These are phyloP conservation scores for Erithacus rubecula DNA, from an alignment of 2,797 vertebrate genomes.

Conservation along the genomic window DNA sequence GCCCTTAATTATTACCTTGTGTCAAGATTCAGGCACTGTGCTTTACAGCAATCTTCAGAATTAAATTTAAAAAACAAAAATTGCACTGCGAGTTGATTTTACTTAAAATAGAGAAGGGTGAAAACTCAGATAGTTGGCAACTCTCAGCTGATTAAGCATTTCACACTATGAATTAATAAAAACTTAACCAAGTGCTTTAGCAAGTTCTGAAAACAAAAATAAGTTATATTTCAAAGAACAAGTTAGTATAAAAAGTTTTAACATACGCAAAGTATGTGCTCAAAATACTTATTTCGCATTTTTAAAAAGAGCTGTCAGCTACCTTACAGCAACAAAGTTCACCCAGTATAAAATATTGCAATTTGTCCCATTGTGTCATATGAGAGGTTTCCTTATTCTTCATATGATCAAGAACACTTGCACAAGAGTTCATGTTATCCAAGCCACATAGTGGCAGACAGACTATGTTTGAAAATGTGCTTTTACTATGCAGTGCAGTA, in stretches of 20 bases:
- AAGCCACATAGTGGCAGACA: constrained; percentile 65
- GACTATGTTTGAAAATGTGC: constrained; percentile 50
- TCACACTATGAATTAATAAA: neutral
- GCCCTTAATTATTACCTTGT: constrained; percentile 53
- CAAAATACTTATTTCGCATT: constrained; percentile 48
- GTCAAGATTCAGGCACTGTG: constrained; percentile 49
- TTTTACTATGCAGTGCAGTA: constrained; percentile 46
- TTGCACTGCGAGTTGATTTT: neutral
- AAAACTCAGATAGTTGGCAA: constrained; percentile 27
- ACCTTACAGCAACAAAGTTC: constrained; percentile 61
- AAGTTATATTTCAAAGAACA: constrained; percentile 59
- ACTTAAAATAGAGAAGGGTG: constrained; percentile 3
- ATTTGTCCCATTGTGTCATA: constrained; percentile 30
- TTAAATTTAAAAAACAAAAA: neutral
- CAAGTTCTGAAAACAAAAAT: constrained; percentile 58
- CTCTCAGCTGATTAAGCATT: constrained; percentile 19
- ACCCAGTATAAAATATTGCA: constrained; percentile 53
- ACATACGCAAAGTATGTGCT: constrained; percentile 52
- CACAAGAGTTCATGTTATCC: constrained; percentile 49
- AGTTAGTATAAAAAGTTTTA: constrained; percentile 65
- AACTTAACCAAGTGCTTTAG: constrained; percentile 34
- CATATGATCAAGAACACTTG: constrained; percentile 55
- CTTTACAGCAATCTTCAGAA: constrained; percentile 23
- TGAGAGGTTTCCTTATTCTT: neutral
- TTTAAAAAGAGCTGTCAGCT: constrained; percentile 58